These are phyloP conservation scores for Drosophila pseudotalamancana DNA, from an alignment of 2,888 invertebrate genomes.

Conservation along the genomic window DNA sequence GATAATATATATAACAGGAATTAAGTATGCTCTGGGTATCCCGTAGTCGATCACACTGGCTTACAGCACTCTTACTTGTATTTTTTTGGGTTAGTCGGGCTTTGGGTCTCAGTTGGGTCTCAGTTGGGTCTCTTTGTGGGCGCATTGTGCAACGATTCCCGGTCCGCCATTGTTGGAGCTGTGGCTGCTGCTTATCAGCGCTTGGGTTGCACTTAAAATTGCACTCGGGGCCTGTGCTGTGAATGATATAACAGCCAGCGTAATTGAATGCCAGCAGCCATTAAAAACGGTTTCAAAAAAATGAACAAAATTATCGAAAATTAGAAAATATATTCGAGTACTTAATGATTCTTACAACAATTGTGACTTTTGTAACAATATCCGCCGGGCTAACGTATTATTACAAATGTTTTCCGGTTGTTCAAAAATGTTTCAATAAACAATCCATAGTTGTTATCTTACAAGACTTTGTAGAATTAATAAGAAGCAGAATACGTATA, in stretches of 20 bases:
- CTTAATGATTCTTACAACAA: slow-evolving; percentile 10
- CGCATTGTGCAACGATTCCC: slow-evolving; percentile 62
- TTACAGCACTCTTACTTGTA: too few relatives aligned
- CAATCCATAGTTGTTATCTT: too few relatives aligned
- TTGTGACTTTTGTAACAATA: slow-evolving; percentile 8
- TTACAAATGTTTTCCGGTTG: slow-evolving; percentile 10
- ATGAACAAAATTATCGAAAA: neutral
- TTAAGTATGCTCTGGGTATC: too few relatives aligned
- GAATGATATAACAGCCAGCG: slow-evolving; percentile 38
- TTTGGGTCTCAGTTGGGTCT: slow-evolving; percentile 40
- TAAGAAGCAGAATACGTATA: too few relatives aligned
- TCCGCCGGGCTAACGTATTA: slow-evolving; percentile 4
- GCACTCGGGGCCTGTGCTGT: slow-evolving; percentile 21
- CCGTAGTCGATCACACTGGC: too few relatives aligned
- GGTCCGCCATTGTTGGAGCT: slow-evolving; percentile 55
- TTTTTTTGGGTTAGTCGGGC: slow-evolving; percentile 46
- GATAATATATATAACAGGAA: too few relatives aligned
- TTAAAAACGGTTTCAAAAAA: neutral
- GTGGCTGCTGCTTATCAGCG: slow-evolving; percentile 49
- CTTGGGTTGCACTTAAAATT: slow-evolving; percentile 30
- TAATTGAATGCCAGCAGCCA: slow-evolving; percentile 24
- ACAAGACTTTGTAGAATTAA: too few relatives aligned
- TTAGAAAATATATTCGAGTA: slow-evolving; percentile 6
- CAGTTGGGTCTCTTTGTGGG: slow-evolving; percentile 63
- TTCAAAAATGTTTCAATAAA: slow-evolving; percentile 2